Conservation (phyloP, 2,888 invertebrate species). For the Sphecodes monilicornis region DNA sequence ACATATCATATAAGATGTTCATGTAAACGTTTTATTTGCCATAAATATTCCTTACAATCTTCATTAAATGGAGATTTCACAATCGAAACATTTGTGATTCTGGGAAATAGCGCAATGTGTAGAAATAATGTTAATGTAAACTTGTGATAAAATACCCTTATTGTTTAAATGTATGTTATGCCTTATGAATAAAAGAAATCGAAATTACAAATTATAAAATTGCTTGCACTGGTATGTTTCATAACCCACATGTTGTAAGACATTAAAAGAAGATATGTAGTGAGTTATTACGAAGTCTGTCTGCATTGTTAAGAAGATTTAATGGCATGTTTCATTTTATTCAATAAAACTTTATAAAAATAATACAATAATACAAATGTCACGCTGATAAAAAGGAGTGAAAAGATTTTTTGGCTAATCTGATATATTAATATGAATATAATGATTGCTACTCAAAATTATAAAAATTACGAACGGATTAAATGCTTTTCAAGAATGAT, state of each 20-base stretch:
- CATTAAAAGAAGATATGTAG: background rate
- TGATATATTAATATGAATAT: background rate
- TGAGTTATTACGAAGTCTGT: background rate
- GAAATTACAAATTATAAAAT: background rate
- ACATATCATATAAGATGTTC: conserved; percentile 1
- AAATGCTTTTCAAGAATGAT: background rate
- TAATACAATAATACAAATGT: background rate
- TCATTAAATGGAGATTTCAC: conserved; percentile 13
- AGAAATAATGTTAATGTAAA: background rate
- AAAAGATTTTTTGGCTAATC: background rate
- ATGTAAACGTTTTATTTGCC: background rate
- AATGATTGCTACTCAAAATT: background rate
- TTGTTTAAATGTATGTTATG: conserved; percentile 14
- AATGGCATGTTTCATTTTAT: background rate
- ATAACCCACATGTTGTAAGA: conserved; percentile 5
- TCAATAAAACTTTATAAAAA: background rate
- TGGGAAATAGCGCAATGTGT: conserved; percentile 6
- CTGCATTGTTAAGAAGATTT: background rate
- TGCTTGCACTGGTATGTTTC: background rate
- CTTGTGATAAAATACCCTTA: conserved; percentile 45
- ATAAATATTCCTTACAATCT: conserved; percentile 16
- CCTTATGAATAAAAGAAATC: conserved; percentile 20
- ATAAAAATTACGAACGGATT: background rate
- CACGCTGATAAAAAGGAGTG: background rate
- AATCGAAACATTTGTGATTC: conserved; percentile 9